Evolutionary conservation across 2,888 invertebrate species (phyloP).

Genomic region (Bibio marci): DNA sequence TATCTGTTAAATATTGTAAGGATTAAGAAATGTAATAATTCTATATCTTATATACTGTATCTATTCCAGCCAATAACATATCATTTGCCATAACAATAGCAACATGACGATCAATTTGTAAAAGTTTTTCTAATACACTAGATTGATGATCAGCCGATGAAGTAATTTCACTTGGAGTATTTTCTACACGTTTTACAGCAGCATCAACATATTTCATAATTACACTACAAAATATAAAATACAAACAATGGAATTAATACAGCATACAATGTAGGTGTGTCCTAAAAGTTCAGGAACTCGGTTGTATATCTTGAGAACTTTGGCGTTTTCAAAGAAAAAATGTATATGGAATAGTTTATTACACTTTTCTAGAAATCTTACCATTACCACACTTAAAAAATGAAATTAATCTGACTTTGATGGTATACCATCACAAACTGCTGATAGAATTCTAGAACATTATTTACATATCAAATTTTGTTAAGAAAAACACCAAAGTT

Average conservation of each 20-base stretch:
- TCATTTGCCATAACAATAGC: constrained; percentile 51
- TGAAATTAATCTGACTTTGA: too few species aligned
- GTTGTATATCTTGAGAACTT: too few species aligned
- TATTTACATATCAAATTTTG: too few species aligned
- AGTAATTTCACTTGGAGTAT: constrained; percentile 2
- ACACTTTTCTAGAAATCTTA: too few species aligned
- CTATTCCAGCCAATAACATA: constrained; percentile 51
- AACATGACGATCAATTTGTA: constrained; percentile 40
- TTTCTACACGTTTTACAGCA: constrained; percentile 20
- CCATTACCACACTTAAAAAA: too few species aligned
- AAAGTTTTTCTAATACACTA: constrained; percentile 45
- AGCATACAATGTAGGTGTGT: not conserved
- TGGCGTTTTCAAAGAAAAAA: too few species aligned
- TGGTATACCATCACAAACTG: too few species aligned
- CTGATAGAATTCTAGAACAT: too few species aligned
- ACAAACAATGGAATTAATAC: not conserved
- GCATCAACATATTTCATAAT: constrained; percentile 23
- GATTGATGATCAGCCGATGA: constrained; percentile 13
- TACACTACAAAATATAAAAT: not conserved
- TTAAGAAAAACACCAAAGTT: not conserved
- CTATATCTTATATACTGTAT: constrained; percentile 40
- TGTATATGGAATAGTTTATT: too few species aligned
- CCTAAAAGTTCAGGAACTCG: too few species aligned
- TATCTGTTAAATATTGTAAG: too few species aligned
- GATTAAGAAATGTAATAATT: too few species aligned